Evolutionary conservation across 1,140 invertebrate species (phyloP).

Genomic region (Pseudomyrmex gracilis): DNA sequence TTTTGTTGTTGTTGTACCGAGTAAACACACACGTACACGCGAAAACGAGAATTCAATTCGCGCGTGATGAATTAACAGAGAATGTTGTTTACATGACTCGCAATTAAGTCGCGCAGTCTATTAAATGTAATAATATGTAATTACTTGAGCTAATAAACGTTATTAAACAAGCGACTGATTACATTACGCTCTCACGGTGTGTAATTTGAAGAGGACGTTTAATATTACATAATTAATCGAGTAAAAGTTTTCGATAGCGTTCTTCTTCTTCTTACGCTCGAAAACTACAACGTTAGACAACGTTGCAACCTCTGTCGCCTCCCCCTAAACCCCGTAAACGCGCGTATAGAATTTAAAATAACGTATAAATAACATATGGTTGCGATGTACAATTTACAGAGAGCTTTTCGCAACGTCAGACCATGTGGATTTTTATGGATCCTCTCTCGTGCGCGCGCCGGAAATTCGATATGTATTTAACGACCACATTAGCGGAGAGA

Average conservation of each 20-base stretch:
- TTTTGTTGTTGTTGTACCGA: background rate
- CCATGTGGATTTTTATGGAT: constrained; percentile 19
- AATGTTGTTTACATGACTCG: background rate
- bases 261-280: background rate
- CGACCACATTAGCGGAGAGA: background rate
- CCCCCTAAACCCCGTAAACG: too few species aligned
- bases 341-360: too few species aligned
- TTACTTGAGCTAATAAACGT: constrained; percentile 12
- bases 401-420: constrained; percentile 3
- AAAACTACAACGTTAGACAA: background rate
- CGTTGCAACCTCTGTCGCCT: too few species aligned
- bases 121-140: constrained; percentile 4
- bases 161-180: constrained; percentile 10
- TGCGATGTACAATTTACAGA: constrained; percentile 1
- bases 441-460: too few species aligned
- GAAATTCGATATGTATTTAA: background rate
- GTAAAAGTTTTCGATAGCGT: constrained; percentile 5
- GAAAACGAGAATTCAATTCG: background rate
- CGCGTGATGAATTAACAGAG: constrained; percentile 9
- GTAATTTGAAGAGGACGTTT: background rate
- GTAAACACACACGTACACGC: too few species aligned
- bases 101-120: constrained; percentile 7
- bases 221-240: constrained; percentile 26
- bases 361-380: background rate
- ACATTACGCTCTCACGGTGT: constrained; percentile 13